Evolutionary conservation across 2,888 invertebrate species (phyloP), one percentile per base, ranked within the genome.

Genomic region (Anticlea derivata): DNA sequence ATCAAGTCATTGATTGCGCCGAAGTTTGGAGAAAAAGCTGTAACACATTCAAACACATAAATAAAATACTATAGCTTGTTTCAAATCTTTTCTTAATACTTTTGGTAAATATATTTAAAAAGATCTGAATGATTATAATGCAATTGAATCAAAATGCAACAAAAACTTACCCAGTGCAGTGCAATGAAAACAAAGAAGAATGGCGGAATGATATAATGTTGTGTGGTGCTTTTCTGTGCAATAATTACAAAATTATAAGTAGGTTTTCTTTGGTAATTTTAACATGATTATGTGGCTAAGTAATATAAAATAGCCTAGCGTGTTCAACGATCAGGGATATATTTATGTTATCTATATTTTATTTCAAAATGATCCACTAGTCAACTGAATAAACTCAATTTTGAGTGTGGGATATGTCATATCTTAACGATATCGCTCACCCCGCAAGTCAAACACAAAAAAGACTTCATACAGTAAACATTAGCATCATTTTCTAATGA

Each of bases 11-110:
- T 68, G 83, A 63, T 78, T 86, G 66, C 89, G 87, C 59, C 88
- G 85, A 61, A 89, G 72, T 72, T 86, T 89, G 62, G 86, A 80
- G 83, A 89, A 88, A 73, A 89, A 87, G 63, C 89, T 89, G 88
- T 58, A 80, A 80, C 52, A 65, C 33, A 47, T 33, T 40, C 43
- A 57, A 35, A 54, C 29, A 49, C 13, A 13, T 58, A 52, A 50
- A 54, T 53, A 34, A 52, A 33, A 49, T 11, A 22, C 29, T 11
- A 11, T 22, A 13, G 17, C 38, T 38, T 44, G 27, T 44, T 49
- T 49, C 47, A 55, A 39, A 49, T 20, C 37, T 38, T 46, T 35
- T 41, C 26, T 34, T 11, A 8, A 4, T 10, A 24, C 12, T 22
- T 29, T n/a, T 5, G 8, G 31, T 31, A 12, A 13, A 39, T 8